phyloP scores from a whole-genome alignment of 2,797 vertebrate species.

The Merluccius polli region DNA sequence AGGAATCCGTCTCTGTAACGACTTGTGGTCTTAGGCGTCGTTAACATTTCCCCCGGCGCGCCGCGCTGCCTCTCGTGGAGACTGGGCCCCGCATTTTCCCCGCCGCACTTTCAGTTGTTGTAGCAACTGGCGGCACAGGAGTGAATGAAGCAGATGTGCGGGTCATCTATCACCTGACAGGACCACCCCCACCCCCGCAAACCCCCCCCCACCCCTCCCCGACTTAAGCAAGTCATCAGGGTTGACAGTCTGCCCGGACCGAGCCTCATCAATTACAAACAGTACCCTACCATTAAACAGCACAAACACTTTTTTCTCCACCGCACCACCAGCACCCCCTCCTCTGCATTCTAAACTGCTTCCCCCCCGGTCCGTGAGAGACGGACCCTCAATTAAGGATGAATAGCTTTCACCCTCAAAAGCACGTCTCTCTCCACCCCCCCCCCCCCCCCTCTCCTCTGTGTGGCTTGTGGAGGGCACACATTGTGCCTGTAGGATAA shows the following conservation, averaged over 20 bases:
- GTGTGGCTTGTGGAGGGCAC: conserved; percentile 14
- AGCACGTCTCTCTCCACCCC: conserved; percentile 54
- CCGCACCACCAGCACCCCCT: conserved; percentile 32
- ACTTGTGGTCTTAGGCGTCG: conserved; percentile 77
- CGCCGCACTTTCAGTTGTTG: conserved; percentile 76
- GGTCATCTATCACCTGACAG: conserved; percentile 76
- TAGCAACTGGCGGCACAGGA: conserved; percentile 83
- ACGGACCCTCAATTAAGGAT: conserved; percentile 69
- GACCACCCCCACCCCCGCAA: not conserved
- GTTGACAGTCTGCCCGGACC: conserved; percentile 70
- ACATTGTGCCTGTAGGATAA: conserved; percentile 44
- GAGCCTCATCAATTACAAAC: conserved; percentile 68
- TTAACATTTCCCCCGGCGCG: conserved; percentile 78
- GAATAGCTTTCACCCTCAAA: conserved; percentile 66
- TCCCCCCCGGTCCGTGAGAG: conserved; percentile 61
- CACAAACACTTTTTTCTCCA: conserved; percentile 57
- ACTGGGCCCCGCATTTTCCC: conserved; percentile 81
- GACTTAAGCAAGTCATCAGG: conserved; percentile 83
- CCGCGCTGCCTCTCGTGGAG: conserved; percentile 77
- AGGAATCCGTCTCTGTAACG: conserved; percentile 66
- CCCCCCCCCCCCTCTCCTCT: not conserved
- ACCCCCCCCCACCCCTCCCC: conserved; percentile 68
- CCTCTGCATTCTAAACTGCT: not conserved
- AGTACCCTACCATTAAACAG: conserved; percentile 66
- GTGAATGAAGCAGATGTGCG: conserved; percentile 87